Conservation (phyloP, 2,113 vertebrate genomes). For the Andinoacara biseriatus region DNA sequence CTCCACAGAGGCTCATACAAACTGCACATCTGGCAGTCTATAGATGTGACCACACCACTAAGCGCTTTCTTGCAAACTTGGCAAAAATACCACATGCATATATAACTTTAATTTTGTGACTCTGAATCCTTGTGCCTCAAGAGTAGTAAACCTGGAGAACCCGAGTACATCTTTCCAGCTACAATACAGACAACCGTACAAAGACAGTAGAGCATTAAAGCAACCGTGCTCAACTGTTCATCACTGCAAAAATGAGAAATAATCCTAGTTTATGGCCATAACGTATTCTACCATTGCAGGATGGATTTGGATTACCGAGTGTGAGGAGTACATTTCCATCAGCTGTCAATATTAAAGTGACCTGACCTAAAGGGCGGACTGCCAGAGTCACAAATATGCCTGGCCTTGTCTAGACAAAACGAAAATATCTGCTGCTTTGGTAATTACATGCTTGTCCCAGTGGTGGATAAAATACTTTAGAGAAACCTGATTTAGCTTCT, state of each 20-base stretch:
- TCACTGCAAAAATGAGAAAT: neutral
- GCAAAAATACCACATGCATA: conserved; percentile 17
- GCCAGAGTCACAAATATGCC: conserved; percentile 55
- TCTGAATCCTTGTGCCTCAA: neutral
- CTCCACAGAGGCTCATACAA: conserved; percentile 29
- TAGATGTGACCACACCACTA: conserved; percentile 50
- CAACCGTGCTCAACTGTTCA: neutral
- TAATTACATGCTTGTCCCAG: conserved; percentile 68
- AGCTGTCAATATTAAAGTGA: conserved; percentile 39
- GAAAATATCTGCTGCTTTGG: conserved; percentile 68
- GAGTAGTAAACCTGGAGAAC: neutral
- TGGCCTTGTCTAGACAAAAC: conserved; percentile 73
- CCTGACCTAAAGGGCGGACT: conserved; percentile 45
- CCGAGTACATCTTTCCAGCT: neutral
- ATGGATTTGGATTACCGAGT: neutral
- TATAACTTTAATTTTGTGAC: conserved; percentile 12
- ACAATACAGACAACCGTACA: neutral
- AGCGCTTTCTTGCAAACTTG: conserved; percentile 28
- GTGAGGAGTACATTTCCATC: conserved; percentile 16
- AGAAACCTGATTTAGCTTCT: conserved; percentile 46
- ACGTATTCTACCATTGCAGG: fast-evolving
- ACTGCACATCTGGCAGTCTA: conserved; percentile 49
- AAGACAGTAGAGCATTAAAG: neutral
- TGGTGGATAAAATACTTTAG: conserved; percentile 42
- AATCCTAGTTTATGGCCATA: neutral